These are phyloP conservation scores for Mercenaria mercenaria DNA, from an alignment of 1,140 invertebrate genomes.

Conservation along the genomic window DNA sequence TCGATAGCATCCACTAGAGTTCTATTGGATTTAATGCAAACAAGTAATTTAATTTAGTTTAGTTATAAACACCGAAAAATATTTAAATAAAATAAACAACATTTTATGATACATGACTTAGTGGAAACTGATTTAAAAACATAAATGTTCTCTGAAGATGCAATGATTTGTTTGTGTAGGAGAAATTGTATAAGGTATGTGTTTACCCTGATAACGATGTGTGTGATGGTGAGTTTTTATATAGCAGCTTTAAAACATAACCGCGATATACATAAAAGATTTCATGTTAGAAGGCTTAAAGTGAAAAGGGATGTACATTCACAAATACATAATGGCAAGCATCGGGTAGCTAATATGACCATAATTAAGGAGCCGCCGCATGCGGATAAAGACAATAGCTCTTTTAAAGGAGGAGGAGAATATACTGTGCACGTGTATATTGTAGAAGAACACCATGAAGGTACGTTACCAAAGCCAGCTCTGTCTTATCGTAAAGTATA, in stretches of 20 bases:
- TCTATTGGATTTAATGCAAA: too few relatives aligned
- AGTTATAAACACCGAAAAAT: too few relatives aligned
- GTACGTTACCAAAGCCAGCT: not conserved
- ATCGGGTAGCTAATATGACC: not conserved
- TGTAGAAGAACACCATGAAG: conserved; percentile 49
- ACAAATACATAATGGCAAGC: not conserved
- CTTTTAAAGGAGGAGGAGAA: not conserved
- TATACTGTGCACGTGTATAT: conserved; percentile 16
- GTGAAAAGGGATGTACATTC: not conserved
- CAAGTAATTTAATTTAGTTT: too few relatives aligned
- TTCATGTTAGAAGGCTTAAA: not conserved
- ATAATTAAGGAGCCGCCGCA: not conserved
- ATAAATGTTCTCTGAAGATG: not conserved
- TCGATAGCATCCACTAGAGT: too few relatives aligned
- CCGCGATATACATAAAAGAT: not conserved
- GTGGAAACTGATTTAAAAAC: too few relatives aligned
- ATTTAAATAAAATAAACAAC: too few relatives aligned
- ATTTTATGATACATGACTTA: too few relatives aligned
- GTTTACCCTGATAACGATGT: not conserved
- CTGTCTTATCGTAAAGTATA: not conserved
- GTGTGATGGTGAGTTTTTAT: not conserved
- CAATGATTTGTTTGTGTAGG: not conserved
- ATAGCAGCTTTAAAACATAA: not conserved
- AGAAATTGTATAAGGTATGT: not conserved
- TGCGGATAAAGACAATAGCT: not conserved